Evolutionary conservation across 2,797 vertebrate species (phyloP), one percentile per base, ranked within the genome.

Genomic region (Tinamus major): DNA sequence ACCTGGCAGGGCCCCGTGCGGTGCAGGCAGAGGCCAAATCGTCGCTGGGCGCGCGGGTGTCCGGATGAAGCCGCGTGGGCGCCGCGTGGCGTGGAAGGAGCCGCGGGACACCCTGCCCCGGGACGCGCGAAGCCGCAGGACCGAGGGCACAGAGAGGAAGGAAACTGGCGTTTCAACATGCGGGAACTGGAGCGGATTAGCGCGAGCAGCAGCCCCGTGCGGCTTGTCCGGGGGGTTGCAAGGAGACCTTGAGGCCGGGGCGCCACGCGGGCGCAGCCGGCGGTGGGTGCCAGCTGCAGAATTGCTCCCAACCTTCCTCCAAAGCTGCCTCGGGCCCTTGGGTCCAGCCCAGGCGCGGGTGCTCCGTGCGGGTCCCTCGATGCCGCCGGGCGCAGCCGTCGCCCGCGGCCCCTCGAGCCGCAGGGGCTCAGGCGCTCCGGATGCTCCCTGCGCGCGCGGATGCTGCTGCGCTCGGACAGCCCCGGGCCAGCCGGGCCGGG

Each of bases 1-100:
- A 29, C 37, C 48, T 15, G 29, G 0, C 0, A 0, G 74, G 78
- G 33, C 61, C 80, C 65, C 31, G 1, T 1, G 35, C 0, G 2
- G 31, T 74, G 31, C 55, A 78, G 61, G 26, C 24, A 11, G 64
- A 75, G 33, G 67, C 84, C 49, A 37, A 79, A 76, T 17, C 17
- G 21, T 31, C 16, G 58, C 27, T 8, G 17, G 39, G 61, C 55
- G 46, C 44, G 48, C 23, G 13, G 49, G 37, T 72, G 15, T 23
- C 51, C 13, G 17, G 11, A 51, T 35, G 77, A 65, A 74, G 44
- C 29, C 24, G 49, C 19, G 91, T 7, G 41, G 61, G 53, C 71
- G 9, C 2, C 41, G 33, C 1, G 2, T 23, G 20, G 41, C 23
- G 44, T 35, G 53, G 78, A 81, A 46, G 0, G 11, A 15, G 49